A percentile compares a stretch with the other conserved stretches of the same genome.
phyloP scores from a whole-genome alignment of 2,797 vertebrate genomes.

The Danio choprae region DNA sequence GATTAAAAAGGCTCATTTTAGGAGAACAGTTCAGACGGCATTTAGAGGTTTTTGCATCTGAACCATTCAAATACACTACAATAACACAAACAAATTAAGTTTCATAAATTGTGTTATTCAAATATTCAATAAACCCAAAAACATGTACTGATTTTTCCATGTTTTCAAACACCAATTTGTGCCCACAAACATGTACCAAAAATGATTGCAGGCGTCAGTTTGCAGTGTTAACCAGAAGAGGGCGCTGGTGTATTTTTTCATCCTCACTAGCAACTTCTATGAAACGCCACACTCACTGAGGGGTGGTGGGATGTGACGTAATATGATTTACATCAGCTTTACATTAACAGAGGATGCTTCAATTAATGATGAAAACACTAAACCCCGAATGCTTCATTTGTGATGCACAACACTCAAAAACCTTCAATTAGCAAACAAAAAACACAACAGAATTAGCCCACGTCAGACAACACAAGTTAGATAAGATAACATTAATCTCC shows the following conservation, averaged over 20 bases:
- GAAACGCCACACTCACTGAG: not conserved
- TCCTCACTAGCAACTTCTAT: not conserved
- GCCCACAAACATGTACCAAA: not conserved
- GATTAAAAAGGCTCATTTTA: no score
- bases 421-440: no score
- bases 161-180: not conserved
- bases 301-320: not conserved
- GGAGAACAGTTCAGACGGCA: no score
- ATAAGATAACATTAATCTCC: not conserved
- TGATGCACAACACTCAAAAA: not conserved
- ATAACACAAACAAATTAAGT: no score
- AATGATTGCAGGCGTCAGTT: not conserved
- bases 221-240: slow-evolving; percentile 37
- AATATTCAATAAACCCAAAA: no score
- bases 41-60: no score
- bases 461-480: not conserved
- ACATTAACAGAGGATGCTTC: not conserved
- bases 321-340: not conserved
- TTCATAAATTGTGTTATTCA: no score
- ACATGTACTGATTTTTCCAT: no score
- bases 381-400: not conserved
- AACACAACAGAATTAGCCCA: not conserved
- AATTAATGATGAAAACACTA: not conserved
- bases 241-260: slow-evolving; percentile 12
- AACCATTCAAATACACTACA: no score